Conservation (phyloP, 2,797 vertebrate genomes). For the Channallabes apus region DNA sequence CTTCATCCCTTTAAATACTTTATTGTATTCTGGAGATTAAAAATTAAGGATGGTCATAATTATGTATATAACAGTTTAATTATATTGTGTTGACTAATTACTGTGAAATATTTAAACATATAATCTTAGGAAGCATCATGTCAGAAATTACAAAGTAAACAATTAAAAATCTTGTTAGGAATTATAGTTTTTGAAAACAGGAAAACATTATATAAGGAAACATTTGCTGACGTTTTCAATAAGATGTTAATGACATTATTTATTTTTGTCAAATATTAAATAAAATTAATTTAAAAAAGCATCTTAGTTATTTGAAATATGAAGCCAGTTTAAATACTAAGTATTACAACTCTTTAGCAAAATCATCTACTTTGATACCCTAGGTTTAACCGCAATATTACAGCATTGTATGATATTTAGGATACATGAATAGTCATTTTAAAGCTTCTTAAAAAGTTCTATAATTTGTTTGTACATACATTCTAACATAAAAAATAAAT, state of each 20-base stretch:
- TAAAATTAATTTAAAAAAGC: constrained; percentile 23
- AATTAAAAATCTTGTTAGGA: constrained; percentile 24
- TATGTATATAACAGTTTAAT: constrained; percentile 9
- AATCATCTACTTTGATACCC: constrained; percentile 31
- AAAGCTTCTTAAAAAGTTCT: constrained; percentile 68
- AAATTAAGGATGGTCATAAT: constrained; percentile 29
- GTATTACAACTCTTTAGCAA: constrained; percentile 44
- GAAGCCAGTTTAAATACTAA: constrained; percentile 63
- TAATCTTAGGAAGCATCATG: constrained; percentile 27
- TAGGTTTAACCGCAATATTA: constrained; percentile 44
- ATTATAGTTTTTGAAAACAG: constrained; percentile 14
- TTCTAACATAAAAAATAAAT: constrained; percentile 86
- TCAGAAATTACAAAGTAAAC: constrained; percentile 40
- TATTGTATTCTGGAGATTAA: constrained; percentile 34
- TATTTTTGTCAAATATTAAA: constrained; percentile 17
- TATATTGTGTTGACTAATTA: neutral
- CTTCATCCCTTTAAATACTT: constrained; percentile 36
- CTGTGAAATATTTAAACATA: constrained; percentile 32
- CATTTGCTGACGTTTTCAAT: constrained; percentile 30
- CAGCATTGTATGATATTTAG: constrained; percentile 46
- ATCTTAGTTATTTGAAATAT: constrained; percentile 61
- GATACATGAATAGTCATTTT: constrained; percentile 53
- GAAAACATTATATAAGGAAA: constrained; percentile 25
- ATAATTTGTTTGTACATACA: constrained; percentile 73
- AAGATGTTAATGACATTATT: constrained; percentile 32